Percentiles rank a stretch among this genome's conserved stretches.
Conservation (phyloP, 1,140 invertebrate species). For the Lamellibrachia luymesi region DNA sequence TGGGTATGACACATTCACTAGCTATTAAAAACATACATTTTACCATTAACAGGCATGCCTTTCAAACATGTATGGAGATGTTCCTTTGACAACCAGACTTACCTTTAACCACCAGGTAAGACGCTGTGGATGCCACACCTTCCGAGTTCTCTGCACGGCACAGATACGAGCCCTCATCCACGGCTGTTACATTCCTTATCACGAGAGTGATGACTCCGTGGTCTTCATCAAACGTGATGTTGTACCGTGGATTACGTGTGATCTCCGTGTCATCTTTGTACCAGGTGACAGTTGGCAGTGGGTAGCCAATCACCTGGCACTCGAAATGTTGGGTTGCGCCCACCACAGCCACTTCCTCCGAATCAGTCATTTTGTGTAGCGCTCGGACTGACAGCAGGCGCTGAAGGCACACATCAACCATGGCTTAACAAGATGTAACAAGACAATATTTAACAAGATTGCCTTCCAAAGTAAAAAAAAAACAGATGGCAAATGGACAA, state of each 20-base stretch:
- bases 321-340: conserved; percentile 50
- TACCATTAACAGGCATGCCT: too few species aligned
- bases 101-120: conserved; percentile 48
- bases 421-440: not conserved
- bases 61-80: not conserved
- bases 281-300: conserved; percentile 34
- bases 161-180: conserved; percentile 43
- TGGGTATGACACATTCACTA: too few species aligned
- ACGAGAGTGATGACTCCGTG: conserved; percentile 48
- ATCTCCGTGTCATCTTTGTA: conserved; percentile 50
- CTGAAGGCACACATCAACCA: not conserved
- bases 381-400: not conserved
- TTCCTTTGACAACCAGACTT: conserved; percentile 10
- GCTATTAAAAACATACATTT: too few species aligned
- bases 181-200: conserved; percentile 41
- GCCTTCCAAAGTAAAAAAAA: too few species aligned
- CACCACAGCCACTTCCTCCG: conserved; percentile 42
- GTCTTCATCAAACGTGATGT: conserved; percentile 37
- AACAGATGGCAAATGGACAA: too few species aligned
- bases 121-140: conserved; percentile 48
- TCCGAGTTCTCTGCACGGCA: conserved; percentile 51
- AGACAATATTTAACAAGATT: not conserved
- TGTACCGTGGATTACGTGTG: conserved; percentile 40
- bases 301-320: conserved; percentile 49
- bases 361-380: conserved; percentile 10